These are phyloP conservation scores for Aurelia sp. DNA, from an alignment of 30 jellyfish, hydroid and myxozoan species.

Conservation along the genomic window DNA sequence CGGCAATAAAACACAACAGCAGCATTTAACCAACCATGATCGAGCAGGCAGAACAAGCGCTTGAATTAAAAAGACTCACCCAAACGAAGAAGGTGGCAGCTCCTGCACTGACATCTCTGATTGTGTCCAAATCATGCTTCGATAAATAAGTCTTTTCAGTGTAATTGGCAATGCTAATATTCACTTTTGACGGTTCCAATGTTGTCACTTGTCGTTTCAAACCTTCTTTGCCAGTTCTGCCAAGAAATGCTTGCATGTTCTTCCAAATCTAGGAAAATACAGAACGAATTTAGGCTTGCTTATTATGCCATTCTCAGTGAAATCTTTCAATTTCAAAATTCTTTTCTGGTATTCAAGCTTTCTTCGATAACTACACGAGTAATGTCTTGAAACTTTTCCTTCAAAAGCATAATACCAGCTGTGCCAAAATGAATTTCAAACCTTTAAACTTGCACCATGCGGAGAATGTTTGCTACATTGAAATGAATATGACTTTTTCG, in stretches of 20 bases:
- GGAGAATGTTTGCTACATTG: too few species aligned
- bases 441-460: too few species aligned
- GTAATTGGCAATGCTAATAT: conserved; percentile 63
- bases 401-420: too few species aligned
- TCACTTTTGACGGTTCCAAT: conserved; percentile 78
- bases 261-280: conserved; percentile 76
- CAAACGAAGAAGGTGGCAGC: conserved; percentile 98
- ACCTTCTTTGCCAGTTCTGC: conserved; percentile 93
- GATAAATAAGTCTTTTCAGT: conserved; percentile 78
- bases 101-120: conserved; percentile 96
- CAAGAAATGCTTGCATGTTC: conserved; percentile 92
- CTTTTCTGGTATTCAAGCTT: too few species aligned
- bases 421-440: too few species aligned
- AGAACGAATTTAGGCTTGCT: neutral
- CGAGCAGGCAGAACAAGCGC: neutral
- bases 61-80: conserved; percentile 52
- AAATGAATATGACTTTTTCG: too few species aligned
- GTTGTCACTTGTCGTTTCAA: conserved; percentile 86
- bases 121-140: conserved; percentile 81
- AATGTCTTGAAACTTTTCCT: too few species aligned
- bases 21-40: too few species aligned
- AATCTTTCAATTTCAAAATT: too few species aligned
- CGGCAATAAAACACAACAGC: too few species aligned
- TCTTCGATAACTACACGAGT: too few species aligned
- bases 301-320: too few species aligned